Conservation (phyloP, 2,888 invertebrate genomes). For the Clepsis dumicolana region DNA sequence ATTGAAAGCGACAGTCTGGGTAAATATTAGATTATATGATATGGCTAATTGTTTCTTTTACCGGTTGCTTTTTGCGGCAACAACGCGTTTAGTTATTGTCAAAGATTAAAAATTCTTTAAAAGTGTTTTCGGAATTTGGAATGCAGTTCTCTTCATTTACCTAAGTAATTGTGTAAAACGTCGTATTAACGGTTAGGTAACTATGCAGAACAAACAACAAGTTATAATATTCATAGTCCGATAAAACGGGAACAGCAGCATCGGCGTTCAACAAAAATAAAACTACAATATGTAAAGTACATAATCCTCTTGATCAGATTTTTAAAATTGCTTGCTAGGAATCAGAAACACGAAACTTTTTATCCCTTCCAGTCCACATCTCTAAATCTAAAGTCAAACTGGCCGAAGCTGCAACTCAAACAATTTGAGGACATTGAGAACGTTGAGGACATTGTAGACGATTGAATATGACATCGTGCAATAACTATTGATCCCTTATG, state of each 20-base stretch:
- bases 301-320: neutral
- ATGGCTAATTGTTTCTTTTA: neutral
- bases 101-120: too few species aligned
- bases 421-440: slow-evolving; percentile 52
- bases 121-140: too few species aligned
- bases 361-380: slow-evolving; percentile 38
- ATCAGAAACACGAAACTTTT: slow-evolving; percentile 30
- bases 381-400: slow-evolving; percentile 58
- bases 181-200: too few species aligned
- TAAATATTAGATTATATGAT: neutral
- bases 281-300: neutral
- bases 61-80: neutral
- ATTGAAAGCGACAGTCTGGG: neutral
- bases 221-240: too few species aligned
- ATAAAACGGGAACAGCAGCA: too few species aligned
- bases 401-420: slow-evolving; percentile 59
- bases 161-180: too few species aligned
- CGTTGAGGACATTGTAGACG: slow-evolving; percentile 47
- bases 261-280: neutral
- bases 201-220: too few species aligned
- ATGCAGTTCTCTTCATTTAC: too few species aligned
- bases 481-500: slow-evolving; percentile 42
- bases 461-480: slow-evolving; percentile 36
- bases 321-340: neutral
- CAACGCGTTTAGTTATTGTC: neutral